Percentiles rank a stretch among this genome's conserved stretches.
Evolutionary conservation across 2,113 vertebrate species (phyloP).

Genomic region (Ochotona princeps): DNA sequence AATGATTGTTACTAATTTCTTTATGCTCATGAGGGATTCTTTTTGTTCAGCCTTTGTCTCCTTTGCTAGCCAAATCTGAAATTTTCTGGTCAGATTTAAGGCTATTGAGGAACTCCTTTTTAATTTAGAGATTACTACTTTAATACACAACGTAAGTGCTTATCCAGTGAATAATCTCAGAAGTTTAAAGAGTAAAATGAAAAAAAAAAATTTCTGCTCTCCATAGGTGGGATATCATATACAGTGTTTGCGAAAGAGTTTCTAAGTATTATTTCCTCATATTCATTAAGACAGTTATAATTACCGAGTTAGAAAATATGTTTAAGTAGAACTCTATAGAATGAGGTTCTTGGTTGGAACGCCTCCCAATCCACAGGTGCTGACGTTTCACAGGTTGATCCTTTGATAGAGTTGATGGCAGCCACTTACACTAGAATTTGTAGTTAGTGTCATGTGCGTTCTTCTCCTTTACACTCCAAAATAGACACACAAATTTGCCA

Average conservation of each 20-base stretch:
- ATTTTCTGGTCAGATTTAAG: constrained; percentile 74
- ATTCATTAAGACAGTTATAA: constrained; percentile 40
- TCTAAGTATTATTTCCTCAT: constrained; percentile 51
- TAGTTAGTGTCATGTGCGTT: neutral
- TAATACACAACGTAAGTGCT: neutral
- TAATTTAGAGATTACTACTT: neutral
- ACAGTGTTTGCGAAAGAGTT: neutral
- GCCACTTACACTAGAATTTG: neutral
- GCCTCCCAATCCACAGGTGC: neutral
- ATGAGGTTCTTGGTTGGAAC: neutral
- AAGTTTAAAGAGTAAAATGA: neutral
- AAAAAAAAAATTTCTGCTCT: neutral
- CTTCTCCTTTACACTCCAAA: neutral
- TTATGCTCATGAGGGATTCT: constrained; percentile 69
- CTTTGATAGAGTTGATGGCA: neutral
- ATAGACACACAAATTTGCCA: neutral
- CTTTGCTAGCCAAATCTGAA: constrained; percentile 69
- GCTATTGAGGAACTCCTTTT: constrained; percentile 63
- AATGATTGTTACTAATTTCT: constrained; percentile 80
- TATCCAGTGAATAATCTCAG: neutral
- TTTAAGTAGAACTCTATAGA: constrained; percentile 26
- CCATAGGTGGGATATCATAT: neutral
- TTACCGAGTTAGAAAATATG: constrained; percentile 3
- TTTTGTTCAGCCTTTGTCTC: constrained; percentile 70
- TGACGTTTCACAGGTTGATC: neutral